Conservation (phyloP, 2,113 vertebrate genomes). For the Chelonoidis abingdonii region DNA sequence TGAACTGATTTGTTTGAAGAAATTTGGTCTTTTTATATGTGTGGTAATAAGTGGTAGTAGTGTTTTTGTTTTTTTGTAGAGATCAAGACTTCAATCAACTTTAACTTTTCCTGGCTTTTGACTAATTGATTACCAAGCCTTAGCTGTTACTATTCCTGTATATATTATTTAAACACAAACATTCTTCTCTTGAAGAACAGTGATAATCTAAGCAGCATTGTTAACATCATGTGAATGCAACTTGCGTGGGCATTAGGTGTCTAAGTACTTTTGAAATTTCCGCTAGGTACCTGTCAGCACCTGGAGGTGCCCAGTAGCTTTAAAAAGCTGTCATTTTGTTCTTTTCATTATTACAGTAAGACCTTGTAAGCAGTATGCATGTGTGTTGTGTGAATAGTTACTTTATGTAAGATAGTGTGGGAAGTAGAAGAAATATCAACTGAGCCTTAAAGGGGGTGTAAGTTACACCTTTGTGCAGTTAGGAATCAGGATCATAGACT, state of each 20-base stretch:
- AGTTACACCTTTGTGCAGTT: too few species aligned
- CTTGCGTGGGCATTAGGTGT: not conserved
- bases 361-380: not conserved
- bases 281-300: not conserved
- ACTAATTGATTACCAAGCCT: constrained; percentile 41
- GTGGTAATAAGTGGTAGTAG: too few species aligned
- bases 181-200: not conserved
- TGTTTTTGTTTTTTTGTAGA: not conserved
- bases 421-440: not conserved
- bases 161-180: constrained; percentile 13
- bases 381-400: not conserved
- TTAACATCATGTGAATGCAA: not conserved
- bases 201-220: too few species aligned
- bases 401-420: not conserved
- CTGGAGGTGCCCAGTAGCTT: not conserved
- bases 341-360: not conserved
- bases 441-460: not conserved
- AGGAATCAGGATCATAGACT: too few species aligned
- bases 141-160: constrained; percentile 13
- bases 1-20: not conserved
- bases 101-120: not conserved
- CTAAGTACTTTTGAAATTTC: not conserved
- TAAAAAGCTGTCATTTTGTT: not conserved
- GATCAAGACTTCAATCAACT: not conserved
- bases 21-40: not conserved